Percentiles rank a stretch among this genome's conserved stretches.
Conservation (phyloP, 1,140 invertebrate species). For the Linepithema humile region DNA sequence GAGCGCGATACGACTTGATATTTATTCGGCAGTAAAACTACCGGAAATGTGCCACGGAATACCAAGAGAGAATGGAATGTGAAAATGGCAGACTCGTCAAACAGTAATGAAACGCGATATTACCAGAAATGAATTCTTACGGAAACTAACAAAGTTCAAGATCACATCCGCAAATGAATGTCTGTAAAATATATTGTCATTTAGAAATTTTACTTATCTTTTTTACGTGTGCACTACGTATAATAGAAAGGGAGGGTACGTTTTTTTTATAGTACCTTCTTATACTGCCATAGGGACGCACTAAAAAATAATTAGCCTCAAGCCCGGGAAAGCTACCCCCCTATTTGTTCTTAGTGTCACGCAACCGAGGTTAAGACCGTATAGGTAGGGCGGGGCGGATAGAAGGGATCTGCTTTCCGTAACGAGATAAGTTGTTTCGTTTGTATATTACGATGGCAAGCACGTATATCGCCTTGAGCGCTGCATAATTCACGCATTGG, state of each 20-base stretch:
- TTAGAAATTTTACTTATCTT: background rate
- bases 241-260: background rate
- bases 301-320: conserved; percentile 27
- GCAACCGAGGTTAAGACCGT: background rate
- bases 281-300: background rate
- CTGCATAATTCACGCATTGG: conserved; percentile 75
- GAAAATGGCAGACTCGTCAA: background rate
- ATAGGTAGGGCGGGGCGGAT: background rate
- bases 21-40: conserved; percentile 17
- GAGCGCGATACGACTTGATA: background rate
- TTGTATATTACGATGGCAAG: conserved; percentile 72
- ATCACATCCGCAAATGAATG: background rate
- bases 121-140: background rate
- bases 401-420: conserved; percentile 52
- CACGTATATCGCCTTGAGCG: conserved; percentile 47
- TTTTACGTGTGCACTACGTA: background rate
- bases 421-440: conserved; percentile 75
- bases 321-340: background rate
- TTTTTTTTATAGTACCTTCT: background rate
- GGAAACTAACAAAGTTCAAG: background rate
- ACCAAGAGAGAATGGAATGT: background rate
- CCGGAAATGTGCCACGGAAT: background rate
- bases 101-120: conserved; percentile 21
- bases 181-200: background rate
- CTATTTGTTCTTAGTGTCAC: background rate